phyloP scores from a whole-genome alignment of 2,113 vertebrate genomes.

The Nansenia antarctica region DNA sequence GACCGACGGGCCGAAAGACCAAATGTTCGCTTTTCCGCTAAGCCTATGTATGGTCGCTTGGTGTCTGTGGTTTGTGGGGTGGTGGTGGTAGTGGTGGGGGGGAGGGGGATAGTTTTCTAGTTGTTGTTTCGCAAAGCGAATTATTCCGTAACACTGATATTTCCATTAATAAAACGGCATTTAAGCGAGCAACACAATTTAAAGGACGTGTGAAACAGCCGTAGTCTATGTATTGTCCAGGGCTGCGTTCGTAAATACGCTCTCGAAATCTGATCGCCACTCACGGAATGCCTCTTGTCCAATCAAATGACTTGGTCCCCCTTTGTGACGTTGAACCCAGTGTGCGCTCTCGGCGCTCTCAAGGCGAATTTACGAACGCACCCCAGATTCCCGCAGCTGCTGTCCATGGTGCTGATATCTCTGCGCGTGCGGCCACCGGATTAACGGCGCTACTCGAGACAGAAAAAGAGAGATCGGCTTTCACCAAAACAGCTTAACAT shows the following conservation, averaged over 20 bases:
- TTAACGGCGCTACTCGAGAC: constrained; percentile 42
- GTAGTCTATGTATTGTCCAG: no score
- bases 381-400: constrained; percentile 25
- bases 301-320: no score
- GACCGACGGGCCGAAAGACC: background rate
- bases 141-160: no score
- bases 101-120: background rate
- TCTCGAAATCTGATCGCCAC: no score
- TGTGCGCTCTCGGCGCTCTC: no score
- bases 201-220: background rate
- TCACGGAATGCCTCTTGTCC: no score
- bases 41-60: background rate
- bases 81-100: background rate
- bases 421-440: constrained; percentile 22
- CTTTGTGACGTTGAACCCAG: no score
- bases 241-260: no score
- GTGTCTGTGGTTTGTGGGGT: background rate
- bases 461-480: constrained; percentile 46
- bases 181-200: background rate
- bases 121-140: background rate
- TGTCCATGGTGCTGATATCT: constrained; percentile 76
- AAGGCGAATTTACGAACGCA: no score
- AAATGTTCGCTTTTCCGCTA: background rate
- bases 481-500: constrained; percentile 45
- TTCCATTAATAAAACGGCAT: background rate